Evolutionary conservation across 2,113 vertebrate species (phyloP).

Genomic region (Dinomys branickii): DNA sequence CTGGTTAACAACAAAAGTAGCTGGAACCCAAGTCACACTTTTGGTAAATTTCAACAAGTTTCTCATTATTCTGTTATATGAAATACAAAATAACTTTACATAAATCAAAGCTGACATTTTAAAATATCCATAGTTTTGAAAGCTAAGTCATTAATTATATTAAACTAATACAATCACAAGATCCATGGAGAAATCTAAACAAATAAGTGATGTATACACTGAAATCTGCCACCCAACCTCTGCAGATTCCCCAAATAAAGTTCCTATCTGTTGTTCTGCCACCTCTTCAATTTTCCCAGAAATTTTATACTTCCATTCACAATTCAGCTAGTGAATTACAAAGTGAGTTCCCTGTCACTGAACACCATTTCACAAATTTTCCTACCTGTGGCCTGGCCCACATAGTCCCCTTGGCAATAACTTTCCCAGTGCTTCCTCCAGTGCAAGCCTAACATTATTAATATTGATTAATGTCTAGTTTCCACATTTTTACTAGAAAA

Average conservation of each 20-base stretch:
- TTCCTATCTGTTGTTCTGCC: background rate
- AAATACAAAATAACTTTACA: background rate
- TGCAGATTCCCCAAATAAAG: background rate
- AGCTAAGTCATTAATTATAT: background rate
- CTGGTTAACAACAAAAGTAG: background rate
- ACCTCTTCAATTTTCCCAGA: conserved; percentile 12
- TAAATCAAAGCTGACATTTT: background rate
- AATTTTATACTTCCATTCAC: background rate
- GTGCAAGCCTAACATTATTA: background rate
- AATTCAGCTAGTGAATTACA: background rate
- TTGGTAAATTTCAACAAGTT: background rate
- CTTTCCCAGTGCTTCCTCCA: background rate
- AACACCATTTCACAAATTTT: background rate
- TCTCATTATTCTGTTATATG: background rate
- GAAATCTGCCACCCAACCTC: background rate
- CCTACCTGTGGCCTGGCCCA: background rate
- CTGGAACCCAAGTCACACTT: background rate
- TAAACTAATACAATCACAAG: background rate
- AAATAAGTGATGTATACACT: background rate
- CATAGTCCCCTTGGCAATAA: background rate
- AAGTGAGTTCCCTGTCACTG: background rate
- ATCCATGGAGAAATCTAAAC: background rate
- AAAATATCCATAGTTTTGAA: background rate
- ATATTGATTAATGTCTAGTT: background rate
- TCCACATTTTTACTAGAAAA: background rate